Conservation (phyloP, 2,113 vertebrate genomes). For the Calyptomena viridis region DNA sequence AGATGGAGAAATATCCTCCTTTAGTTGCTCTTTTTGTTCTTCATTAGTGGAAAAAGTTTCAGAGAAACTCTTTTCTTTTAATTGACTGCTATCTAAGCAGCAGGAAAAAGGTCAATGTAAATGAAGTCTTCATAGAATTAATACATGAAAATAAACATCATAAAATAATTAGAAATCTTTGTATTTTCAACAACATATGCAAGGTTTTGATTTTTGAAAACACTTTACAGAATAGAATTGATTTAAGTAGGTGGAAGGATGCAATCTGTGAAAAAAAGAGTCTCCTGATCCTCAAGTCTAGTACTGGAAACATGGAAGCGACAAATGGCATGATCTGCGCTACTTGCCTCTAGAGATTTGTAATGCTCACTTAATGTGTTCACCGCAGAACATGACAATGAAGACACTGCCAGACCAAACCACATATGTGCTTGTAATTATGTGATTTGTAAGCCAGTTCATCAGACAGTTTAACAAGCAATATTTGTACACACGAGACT, state of each 20-base stretch:
- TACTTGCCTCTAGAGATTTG: background rate
- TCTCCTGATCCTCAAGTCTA: background rate
- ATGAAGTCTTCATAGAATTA: background rate
- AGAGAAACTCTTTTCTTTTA: background rate
- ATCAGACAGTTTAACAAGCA: background rate
- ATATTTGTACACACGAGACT: background rate
- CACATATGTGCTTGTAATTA: background rate
- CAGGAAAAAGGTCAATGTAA: background rate
- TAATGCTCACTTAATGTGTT: background rate
- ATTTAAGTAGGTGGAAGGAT: background rate
- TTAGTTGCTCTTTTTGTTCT: background rate
- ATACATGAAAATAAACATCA: background rate
- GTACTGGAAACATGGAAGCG: background rate
- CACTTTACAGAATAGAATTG: background rate
- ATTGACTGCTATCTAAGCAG: background rate
- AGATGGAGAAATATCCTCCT: background rate
- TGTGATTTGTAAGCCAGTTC: background rate
- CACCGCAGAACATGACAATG: background rate
- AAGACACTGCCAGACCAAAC: background rate
- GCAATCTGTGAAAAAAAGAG: background rate
- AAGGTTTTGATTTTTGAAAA: background rate
- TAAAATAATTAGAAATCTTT: background rate
- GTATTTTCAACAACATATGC: background rate
- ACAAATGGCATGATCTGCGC: background rate
- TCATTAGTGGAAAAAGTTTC: conserved; percentile 30